These are phyloP conservation scores for Oryctes rhinoceros DNA, from an alignment of 1,140 invertebrate species.

Conservation along the genomic window DNA sequence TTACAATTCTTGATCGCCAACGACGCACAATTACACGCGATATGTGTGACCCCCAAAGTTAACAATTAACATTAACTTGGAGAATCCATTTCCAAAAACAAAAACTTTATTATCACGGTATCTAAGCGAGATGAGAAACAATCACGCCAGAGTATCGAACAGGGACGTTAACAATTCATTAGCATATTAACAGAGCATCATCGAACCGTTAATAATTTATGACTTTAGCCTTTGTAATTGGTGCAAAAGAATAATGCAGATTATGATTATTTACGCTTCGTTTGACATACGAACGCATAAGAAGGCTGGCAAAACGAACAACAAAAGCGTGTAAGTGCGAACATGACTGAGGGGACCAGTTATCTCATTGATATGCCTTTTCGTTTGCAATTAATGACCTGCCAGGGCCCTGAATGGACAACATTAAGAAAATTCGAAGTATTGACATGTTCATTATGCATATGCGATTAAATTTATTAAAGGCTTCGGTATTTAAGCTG, in stretches of 20 bases:
- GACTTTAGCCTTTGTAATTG: slow-evolving; percentile 20
- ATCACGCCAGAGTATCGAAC: background rate
- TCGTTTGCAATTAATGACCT: slow-evolving; percentile 43
- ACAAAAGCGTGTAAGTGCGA: slow-evolving; percentile 38
- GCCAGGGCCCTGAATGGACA: background rate
- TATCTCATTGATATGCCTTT: slow-evolving; percentile 41
- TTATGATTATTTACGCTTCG: slow-evolving; percentile 40
- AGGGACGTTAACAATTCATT: background rate
- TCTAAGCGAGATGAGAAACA: background rate
- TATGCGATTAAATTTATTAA: slow-evolving; percentile 43
- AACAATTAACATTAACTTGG: too few species aligned
- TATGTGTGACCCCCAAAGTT: too few species aligned
- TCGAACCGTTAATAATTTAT: background rate
- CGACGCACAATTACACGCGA: too few species aligned
- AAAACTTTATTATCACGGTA: background rate
- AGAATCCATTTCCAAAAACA: background rate
- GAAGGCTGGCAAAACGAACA: slow-evolving; percentile 21
- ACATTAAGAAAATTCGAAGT: slow-evolving; percentile 40
- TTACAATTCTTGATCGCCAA: too few species aligned
- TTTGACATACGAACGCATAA: slow-evolving; percentile 4
- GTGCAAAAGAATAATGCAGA: slow-evolving; percentile 37
- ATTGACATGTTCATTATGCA: slow-evolving; percentile 44
- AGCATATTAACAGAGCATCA: background rate
- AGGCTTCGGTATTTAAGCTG: slow-evolving; percentile 22
- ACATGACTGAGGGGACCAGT: slow-evolving; percentile 35